phyloP scores from a whole-genome alignment of 1,140 invertebrate species.

The Pentalonia nigronervosa region DNA sequence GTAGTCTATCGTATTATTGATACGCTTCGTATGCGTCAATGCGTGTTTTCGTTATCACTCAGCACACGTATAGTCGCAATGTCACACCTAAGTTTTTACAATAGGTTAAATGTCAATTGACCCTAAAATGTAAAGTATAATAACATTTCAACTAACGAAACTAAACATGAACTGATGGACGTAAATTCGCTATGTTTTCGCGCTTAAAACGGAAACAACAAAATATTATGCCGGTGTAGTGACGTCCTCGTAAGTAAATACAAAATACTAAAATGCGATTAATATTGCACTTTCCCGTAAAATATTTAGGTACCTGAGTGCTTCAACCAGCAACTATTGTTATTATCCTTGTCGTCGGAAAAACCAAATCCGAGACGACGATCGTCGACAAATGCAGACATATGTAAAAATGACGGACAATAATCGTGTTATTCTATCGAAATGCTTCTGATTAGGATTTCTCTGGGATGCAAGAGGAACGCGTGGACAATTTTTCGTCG shows the following conservation, averaged over 20 bases:
- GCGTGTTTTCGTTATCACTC: background rate
- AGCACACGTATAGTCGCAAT: background rate
- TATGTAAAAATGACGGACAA: background rate
- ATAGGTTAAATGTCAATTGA: background rate
- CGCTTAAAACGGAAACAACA: too few species aligned
- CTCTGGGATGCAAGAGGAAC: too few species aligned
- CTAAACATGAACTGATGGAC: background rate
- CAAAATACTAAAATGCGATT: background rate
- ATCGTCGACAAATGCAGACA: too few species aligned
- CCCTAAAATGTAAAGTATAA: background rate
- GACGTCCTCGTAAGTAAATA: background rate
- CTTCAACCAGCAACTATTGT: background rate
- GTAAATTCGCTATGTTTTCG: background rate
- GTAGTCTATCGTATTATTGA: background rate
- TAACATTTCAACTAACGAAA: background rate
- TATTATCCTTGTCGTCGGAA: background rate
- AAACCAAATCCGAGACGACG: background rate
- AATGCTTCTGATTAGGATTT: background rate
- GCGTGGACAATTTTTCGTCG: background rate
- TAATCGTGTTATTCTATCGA: background rate
- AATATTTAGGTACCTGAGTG: too few species aligned
- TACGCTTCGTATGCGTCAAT: background rate
- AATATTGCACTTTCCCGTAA: background rate
- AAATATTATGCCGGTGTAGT: background rate
- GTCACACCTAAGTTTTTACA: background rate